Evolutionary conservation across 2,797 vertebrate species (phyloP).

Genomic region (Thripadectes ignobilis): DNA sequence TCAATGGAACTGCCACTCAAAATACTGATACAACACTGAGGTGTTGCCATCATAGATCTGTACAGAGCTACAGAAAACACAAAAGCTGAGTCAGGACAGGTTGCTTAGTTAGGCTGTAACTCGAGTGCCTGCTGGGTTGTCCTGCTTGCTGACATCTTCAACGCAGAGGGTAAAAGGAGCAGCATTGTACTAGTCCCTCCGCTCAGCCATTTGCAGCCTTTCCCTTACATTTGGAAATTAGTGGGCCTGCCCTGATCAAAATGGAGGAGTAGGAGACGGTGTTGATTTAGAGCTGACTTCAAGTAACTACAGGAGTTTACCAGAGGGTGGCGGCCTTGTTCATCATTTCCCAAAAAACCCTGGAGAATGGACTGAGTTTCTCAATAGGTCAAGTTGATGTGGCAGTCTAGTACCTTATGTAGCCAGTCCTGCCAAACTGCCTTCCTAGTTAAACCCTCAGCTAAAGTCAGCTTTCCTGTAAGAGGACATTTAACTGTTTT

Average conservation of each 20-base stretch:
- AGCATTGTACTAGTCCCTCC: neutral
- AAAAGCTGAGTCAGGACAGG: neutral
- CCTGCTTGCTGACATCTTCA: neutral
- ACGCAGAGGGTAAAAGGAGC: fast-evolving
- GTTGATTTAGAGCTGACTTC: neutral
- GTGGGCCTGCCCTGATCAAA: neutral
- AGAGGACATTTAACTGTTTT: neutral
- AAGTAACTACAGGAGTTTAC: neutral
- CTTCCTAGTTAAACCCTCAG: neutral
- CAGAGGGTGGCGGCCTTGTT: slow-evolving; percentile 66
- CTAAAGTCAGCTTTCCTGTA: neutral
- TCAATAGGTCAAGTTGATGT: neutral
- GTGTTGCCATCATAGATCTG: neutral
- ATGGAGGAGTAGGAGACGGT: neutral
- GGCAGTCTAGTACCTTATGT: neutral
- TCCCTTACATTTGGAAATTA: neutral
- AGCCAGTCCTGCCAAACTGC: neutral
- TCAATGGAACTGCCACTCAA: neutral
- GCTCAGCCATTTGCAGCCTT: neutral
- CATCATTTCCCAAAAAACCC: neutral
- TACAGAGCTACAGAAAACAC: neutral
- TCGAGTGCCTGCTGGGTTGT: neutral
- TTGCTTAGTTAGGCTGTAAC: neutral
- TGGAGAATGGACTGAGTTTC: neutral
- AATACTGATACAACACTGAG: neutral